These are phyloP conservation scores for Dendrolimus pini DNA, from an alignment of 2,888 invertebrate genomes.

Conservation along the genomic window DNA sequence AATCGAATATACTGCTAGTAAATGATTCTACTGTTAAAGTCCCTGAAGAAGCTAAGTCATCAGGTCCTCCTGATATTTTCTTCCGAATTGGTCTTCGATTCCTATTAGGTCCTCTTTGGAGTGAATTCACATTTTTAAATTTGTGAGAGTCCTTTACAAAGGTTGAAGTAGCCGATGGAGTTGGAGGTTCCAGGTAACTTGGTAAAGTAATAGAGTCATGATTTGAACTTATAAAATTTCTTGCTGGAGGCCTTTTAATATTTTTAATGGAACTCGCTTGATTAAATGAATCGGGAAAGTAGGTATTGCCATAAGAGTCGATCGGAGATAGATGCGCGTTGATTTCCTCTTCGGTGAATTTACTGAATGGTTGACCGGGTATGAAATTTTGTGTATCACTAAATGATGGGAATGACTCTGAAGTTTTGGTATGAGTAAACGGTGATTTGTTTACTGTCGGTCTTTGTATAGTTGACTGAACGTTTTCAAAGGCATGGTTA, in stretches of 20 bases:
- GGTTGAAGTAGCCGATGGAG: constrained; percentile 49
- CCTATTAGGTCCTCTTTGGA: constrained; percentile 53
- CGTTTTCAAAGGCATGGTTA: constrained; percentile 64
- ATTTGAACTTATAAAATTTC: constrained; percentile 32
- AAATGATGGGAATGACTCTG: constrained; percentile 46
- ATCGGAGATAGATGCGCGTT: constrained; percentile 35
- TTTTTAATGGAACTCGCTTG: constrained; percentile 59
- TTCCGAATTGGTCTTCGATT: constrained; percentile 61
- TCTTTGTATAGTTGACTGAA: constrained; percentile 52
- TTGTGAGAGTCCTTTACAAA: constrained; percentile 52
- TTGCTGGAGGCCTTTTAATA: constrained; percentile 45
- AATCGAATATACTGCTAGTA: constrained; percentile 37
- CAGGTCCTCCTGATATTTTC: constrained; percentile 54
- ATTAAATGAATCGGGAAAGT: constrained; percentile 62
- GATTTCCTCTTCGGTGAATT: constrained; percentile 50
- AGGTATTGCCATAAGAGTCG: constrained; percentile 63
- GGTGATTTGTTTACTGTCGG: constrained; percentile 52
- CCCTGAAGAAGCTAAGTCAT: constrained; percentile 60
- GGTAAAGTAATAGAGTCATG: constrained; percentile 57
- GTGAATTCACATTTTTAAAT: constrained; percentile 49
- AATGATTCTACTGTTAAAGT: constrained; percentile 53
- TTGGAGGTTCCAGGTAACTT: constrained; percentile 68
- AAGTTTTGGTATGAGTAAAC: constrained; percentile 45
- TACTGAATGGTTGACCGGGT: constrained; percentile 46
- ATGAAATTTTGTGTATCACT: constrained; percentile 53